Percentiles rank a stretch among this genome's conserved stretches.
Conservation (phyloP, 2,113 vertebrate genomes). For the Scolopax mira region DNA sequence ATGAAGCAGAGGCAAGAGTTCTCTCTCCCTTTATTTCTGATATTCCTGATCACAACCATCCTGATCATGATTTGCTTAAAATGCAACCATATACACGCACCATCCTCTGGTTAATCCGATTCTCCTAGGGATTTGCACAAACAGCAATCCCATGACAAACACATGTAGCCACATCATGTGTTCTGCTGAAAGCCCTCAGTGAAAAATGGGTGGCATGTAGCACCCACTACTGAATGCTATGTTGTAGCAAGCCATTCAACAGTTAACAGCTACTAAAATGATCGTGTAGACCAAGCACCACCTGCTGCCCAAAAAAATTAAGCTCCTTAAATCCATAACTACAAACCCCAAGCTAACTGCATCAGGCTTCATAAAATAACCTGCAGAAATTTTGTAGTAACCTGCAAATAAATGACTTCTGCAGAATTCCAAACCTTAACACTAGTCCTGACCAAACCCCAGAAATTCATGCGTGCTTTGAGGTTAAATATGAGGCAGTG, state of each 20-base stretch:
- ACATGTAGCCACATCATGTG: neutral
- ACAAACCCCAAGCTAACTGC: neutral
- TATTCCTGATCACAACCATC: neutral
- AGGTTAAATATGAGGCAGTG: neutral
- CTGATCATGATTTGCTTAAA: neutral
- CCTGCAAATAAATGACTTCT: neutral
- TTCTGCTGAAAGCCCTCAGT: neutral
- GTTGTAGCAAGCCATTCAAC: accelerated
- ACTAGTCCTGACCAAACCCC: neutral
- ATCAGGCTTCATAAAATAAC: neutral
- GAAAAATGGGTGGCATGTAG: neutral
- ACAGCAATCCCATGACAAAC: accelerated
- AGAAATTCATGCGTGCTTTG: neutral
- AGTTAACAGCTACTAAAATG: accelerated
- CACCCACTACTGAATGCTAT: accelerated
- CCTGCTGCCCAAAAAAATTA: neutral
- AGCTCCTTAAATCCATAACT: neutral
- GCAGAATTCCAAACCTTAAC: neutral
- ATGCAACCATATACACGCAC: accelerated
- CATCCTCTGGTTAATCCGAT: neutral
- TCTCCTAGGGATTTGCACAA: neutral
- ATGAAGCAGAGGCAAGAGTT: neutral
- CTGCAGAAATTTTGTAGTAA: neutral
- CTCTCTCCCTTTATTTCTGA: neutral
- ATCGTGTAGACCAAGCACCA: neutral